Base-by-base conservation (phyloP, 1,140 invertebrate genomes). In the Acyrthosiphon pisum region DNA sequence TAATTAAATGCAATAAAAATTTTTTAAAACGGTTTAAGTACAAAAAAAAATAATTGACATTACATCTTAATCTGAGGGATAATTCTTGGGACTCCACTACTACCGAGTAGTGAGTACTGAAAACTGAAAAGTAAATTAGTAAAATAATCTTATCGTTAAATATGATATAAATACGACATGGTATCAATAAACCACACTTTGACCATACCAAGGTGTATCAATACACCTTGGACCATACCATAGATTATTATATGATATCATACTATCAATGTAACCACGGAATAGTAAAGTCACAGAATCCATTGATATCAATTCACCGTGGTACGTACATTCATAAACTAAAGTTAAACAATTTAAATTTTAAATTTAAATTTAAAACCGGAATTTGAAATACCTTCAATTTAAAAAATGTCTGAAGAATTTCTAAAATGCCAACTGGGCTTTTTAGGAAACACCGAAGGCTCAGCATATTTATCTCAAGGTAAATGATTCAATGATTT, bases 401-500 rank as follows among this genome's bases (percentile, higher is more conserved):
- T n/a, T n/a, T 18, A 2, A 41, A 90, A 60, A 44, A 93, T 93
- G 91, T 2, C 48, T 26, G 48, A 86, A 30, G 48, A 53, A 41
- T 93, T 86, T 44, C 35, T 97, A 95, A 96, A 96, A 94, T 97
- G 97, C 94, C 96, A 97, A 95, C 95, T 97, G 23, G 97, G 97
- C 95, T 96, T 96, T 88, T 94, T 97, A 68, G 96, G 96, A 83
- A 96, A 96, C 41, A 30, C 46, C 23, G 91, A 93, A 41, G 91
- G 91, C n/a, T 93, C 91, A 18, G 76, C 91, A 30, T 93, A 84
- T 93, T 20, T 93, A 9, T 93, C 91, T 53, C 91, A 93, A 84
- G 81, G 91, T 93, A 92, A 37, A n/a, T n/a, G 1, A 35, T 37
- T 35, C 9, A 53, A 89, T 91, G 0, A 26, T 22, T 76, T 56